These are phyloP conservation scores for Platysternon megacephalum DNA, from an alignment of 2,113 vertebrate species.

Conservation along the genomic window DNA sequence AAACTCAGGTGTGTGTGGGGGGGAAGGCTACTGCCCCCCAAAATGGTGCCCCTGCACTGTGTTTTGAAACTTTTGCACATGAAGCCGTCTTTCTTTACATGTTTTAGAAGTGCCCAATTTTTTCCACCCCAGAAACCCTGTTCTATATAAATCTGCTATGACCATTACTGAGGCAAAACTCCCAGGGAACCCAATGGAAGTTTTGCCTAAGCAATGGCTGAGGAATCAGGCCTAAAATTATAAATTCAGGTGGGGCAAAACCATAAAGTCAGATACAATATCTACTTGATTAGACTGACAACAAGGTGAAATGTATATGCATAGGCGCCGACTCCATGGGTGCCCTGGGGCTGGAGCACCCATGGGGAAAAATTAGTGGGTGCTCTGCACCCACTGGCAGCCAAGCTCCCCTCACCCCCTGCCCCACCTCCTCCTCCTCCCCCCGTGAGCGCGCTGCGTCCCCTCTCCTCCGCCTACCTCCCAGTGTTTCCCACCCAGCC, in stretches of 20 bases:
- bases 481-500: too few relatives aligned
- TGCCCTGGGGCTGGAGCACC: too few relatives aligned
- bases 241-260: not conserved
- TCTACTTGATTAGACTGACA: not conserved
- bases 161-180: not conserved
- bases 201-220: not conserved
- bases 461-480: too few relatives aligned
- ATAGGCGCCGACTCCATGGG: too few relatives aligned
- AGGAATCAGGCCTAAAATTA: not conserved
- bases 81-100: not conserved
- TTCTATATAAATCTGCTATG: not conserved
- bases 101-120: not conserved
- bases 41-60: not conserved
- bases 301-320: too few relatives aligned
- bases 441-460: too few relatives aligned
- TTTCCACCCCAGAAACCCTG: not conserved
- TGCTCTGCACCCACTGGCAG: too few relatives aligned
- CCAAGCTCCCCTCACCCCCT: too few relatives aligned
- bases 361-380: too few relatives aligned
- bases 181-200: not conserved
- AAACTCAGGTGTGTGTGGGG: too few relatives aligned
- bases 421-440: too few relatives aligned
- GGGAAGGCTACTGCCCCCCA: too few relatives aligned
- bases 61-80: not conserved
- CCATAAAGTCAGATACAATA: not conserved